These are phyloP conservation scores for Slavum lentiscoides DNA, from an alignment of 2,888 invertebrate genomes.

Conservation along the genomic window DNA sequence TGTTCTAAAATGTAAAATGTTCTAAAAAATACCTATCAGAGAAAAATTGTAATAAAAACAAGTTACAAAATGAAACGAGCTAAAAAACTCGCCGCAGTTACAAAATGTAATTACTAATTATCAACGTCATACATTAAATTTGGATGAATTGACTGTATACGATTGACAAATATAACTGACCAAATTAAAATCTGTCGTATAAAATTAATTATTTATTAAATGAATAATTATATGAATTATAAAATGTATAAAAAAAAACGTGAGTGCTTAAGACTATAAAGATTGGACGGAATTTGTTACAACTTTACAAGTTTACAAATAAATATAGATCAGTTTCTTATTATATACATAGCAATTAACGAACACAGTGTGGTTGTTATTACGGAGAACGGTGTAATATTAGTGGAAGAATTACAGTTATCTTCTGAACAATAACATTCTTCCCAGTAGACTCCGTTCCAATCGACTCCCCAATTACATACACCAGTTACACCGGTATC, in stretches of 20 bases:
- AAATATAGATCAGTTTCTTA: conserved; percentile 35
- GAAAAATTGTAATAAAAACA: too few species aligned
- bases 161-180: not conserved
- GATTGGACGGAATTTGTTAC: conserved; percentile 42
- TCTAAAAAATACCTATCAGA: too few species aligned
- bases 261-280: not conserved
- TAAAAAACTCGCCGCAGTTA: too few species aligned
- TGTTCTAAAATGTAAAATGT: too few species aligned
- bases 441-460: conserved; percentile 95
- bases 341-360: conserved; percentile 35
- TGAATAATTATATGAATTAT: conserved; percentile 29
- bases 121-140: too few species aligned
- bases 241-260: conserved; percentile 41
- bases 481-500: conserved; percentile 92
- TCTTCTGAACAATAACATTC: conserved; percentile 94
- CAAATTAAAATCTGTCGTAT: conserved; percentile 4
- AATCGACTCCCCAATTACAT: conserved; percentile 94
- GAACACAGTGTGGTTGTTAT: conserved; percentile 34
- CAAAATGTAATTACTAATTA: too few species aligned
- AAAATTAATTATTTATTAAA: conserved; percentile 29
- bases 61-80: too few species aligned
- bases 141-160: too few species aligned
- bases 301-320: conserved; percentile 7
- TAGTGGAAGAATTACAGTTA: conserved; percentile 71
- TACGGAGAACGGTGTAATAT: conserved; percentile 27